Base-by-base conservation (phyloP, 1,140 invertebrate genomes). In the Penaeus chinensis region DNA sequence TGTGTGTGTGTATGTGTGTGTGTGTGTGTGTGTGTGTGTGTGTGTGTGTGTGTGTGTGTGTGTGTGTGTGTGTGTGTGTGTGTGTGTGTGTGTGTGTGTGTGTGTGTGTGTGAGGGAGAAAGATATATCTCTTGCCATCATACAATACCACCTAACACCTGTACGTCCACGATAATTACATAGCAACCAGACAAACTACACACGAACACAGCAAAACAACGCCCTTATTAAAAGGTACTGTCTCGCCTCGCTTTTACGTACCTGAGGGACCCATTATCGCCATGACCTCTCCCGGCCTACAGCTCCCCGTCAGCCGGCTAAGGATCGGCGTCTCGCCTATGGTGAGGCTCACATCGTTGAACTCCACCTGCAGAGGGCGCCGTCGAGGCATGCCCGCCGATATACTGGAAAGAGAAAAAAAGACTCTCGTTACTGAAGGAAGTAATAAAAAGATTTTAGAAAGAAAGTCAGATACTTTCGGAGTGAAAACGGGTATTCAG, bases 231-330 rank as follows among this genome's bases (percentile, higher is more conserved):
- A 62, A 37, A 2, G 20, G 16, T n/a, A 24, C 54, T 24, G 60
- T 10, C 61, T 66, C 3, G 19, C 65, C 37, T 10, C 11, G 37
- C 22, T 66, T 18, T 65, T 32, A 89, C 89, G 92, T 92, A 95
- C 96, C 96, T 91, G 95, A 96, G 19, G 96, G 95, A 88, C 96
- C 96, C 95, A 97, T 96, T 32, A 97, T 94, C 87, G 96, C 96
- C 88, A 97, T 92, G 27, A 97, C 92, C 92, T 96, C 95, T 69
- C 96, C 96, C 10, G 96, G 96, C 91, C 94, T 94, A 84, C 96
- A 95, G 85, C 95, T 92, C 54, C 96, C 96, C 91, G 94, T 95
- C 90, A 96, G 94, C 92, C 96, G 94, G 89, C 94, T 93, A 78
- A 96, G 93, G 82, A 96, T 95, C n/a, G 93, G 92, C 87, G 94